Conservation (phyloP, 1,140 invertebrate species). For the Muscidifurax raptorellus region DNA sequence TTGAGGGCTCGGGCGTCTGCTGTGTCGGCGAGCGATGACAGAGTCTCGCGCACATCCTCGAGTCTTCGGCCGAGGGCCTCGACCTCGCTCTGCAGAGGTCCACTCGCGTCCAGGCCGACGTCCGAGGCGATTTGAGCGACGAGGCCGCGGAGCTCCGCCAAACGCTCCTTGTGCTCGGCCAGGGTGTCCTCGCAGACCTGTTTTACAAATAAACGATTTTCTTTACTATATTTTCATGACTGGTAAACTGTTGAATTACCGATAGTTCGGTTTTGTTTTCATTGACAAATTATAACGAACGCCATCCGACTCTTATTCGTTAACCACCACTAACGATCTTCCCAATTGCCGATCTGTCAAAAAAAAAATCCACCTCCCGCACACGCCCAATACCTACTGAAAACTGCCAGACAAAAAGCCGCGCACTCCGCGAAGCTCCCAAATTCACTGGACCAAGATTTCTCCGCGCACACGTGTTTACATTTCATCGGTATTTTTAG, state of each 20-base stretch:
- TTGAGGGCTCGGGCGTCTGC: conserved; percentile 80
- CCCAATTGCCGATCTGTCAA: not conserved
- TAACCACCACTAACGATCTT: not conserved
- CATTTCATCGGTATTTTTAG: conserved; percentile 56
- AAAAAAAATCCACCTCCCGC: not conserved
- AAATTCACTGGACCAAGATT: conserved; percentile 51
- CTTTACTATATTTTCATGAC: not conserved
- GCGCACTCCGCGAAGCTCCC: not conserved
- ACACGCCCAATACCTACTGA: not conserved
- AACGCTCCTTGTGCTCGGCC: conserved; percentile 80
- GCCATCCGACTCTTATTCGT: not conserved
- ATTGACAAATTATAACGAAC: too few relatives aligned
- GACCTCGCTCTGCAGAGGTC: conserved; percentile 84
- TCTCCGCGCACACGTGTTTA: conserved; percentile 39
- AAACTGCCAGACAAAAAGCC: not conserved
- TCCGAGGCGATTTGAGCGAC: conserved; percentile 86
- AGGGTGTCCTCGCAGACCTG: conserved; percentile 86
- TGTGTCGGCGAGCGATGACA: conserved; percentile 84
- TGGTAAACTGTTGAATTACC: too few relatives aligned
- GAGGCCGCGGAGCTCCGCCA: conserved; percentile 84
- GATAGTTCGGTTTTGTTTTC: too few relatives aligned
- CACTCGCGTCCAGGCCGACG: conserved; percentile 82
- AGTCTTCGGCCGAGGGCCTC: conserved; percentile 85
- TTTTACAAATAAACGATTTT: conserved; percentile 31
- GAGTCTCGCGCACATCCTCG: conserved; percentile 83